Base-by-base conservation (phyloP, 2,113 vertebrate genomes). In the Nothobranchius furzeri region DNA sequence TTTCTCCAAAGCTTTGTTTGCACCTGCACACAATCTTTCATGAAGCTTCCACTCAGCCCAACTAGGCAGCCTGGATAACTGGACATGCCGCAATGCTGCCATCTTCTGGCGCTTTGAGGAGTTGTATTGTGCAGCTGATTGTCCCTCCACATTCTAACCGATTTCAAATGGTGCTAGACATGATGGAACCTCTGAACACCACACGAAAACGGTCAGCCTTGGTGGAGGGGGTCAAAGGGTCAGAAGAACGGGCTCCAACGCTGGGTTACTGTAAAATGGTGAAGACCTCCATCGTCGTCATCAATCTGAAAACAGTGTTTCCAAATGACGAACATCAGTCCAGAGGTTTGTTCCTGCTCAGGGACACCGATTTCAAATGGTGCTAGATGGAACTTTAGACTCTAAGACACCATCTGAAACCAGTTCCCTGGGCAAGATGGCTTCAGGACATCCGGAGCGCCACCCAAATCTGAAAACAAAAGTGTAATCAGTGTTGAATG, bases 361-460 rank as follows among this genome's bases (percentile, higher is more conserved):
- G 96, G 95, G 95, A 97, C 96, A 97, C 96, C 96, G 96, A 98
- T 98, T 98, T 98, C 96, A 97, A 96, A 98, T 98, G 96, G 96
- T 97, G 95, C 96, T 98, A 98, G 96, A 98, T 93, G 87, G 90
- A 91, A 78, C 91, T 92, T 90, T 85, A 93, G 92, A 96, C 96
- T 98, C 95, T 98, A 97, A 97, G 90, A 94, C 95, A 98, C 95
- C 95, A 96, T 93, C 92, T 95, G 96, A 97, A 97, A 98, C 94
- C 96, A 95, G 96, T 95, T 97, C 94, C 95, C 95, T 94, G 95
- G 94, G 94, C 94, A 95, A 95, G 95, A 95, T 12, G 76, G 42
- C 15, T 58, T 59, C 20, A 12, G 42, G 13, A 40, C 7, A 42
- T 3, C 9, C 15, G 35, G 48, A 50, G 30, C 12, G 14, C 15